These are phyloP conservation scores for Oncorhynchus mykiss DNA, from an alignment of 2,113 vertebrate species.

Conservation along the genomic window DNA sequence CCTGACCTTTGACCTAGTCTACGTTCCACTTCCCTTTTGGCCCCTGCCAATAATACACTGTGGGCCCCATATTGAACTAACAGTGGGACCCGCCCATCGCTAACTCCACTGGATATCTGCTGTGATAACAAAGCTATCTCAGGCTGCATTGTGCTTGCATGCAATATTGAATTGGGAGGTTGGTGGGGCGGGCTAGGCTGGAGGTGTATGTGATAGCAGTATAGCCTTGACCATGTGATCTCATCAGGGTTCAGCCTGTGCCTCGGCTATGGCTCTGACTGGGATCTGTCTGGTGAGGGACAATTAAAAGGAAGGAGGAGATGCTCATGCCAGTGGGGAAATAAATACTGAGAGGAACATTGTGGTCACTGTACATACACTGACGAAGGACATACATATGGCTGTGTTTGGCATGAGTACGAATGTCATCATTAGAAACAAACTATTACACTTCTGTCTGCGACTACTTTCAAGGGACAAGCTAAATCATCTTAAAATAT, in stretches of 20 bases:
- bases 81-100: too few species aligned
- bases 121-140: neutral
- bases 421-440: neutral
- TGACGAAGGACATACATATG: neutral
- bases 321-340: constrained; percentile 25
- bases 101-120: neutral
- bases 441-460: neutral
- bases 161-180: neutral
- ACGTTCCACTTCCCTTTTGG: too few species aligned
- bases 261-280: constrained; percentile 35
- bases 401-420: neutral
- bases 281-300: neutral
- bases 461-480: neutral
- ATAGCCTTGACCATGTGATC: constrained; percentile 67
- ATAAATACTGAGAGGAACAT: neutral
- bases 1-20: too few species aligned
- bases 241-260: constrained; percentile 61
- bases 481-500: neutral
- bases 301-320: neutral
- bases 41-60: too few species aligned
- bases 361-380: neutral
- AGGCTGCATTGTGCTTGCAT: neutral
- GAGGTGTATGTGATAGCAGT: constrained; percentile 61
- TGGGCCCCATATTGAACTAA: too few species aligned
- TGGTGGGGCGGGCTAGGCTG: constrained; percentile 7